These are phyloP conservation scores for Thripadectes ignobilis DNA, from an alignment of 2,797 vertebrate genomes.

Conservation along the genomic window DNA sequence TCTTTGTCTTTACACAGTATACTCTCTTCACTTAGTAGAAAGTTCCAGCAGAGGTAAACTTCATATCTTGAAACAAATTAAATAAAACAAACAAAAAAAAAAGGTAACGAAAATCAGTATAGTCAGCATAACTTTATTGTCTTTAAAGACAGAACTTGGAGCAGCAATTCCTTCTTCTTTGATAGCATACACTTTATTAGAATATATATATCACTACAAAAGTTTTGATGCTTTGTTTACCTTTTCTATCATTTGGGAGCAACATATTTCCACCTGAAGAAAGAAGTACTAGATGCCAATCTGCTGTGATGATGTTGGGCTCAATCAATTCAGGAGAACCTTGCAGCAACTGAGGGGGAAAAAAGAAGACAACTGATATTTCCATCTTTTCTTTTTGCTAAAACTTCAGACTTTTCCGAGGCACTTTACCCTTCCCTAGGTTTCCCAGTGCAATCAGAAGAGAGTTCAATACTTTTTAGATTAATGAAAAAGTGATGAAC, in stretches of 20 bases:
- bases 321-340: constrained; percentile 85
- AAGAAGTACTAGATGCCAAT: constrained; percentile 76
- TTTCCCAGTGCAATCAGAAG: neutral
- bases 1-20: neutral
- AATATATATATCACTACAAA: neutral
- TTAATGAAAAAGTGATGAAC: neutral
- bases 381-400: neutral
- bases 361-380: neutral
- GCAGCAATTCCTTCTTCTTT: neutral
- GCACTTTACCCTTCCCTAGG: neutral
- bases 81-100: neutral
- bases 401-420: neutral
- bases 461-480: neutral
- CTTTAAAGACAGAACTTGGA: neutral
- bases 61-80: neutral
- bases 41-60: neutral
- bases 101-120: neutral
- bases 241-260: constrained; percentile 68
- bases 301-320: constrained; percentile 70
- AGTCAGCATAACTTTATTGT: neutral
- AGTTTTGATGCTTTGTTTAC: constrained; percentile 64
- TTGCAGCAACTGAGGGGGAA: constrained; percentile 80
- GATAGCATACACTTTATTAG: neutral
- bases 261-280: constrained; percentile 68
- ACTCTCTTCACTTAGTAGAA: neutral